A percentile compares a stretch with the other conserved stretches of the same genome.
These are phyloP conservation scores for Greenwoodochromis staneri DNA, from an alignment of 2,113 vertebrate genomes.

Conservation along the genomic window DNA sequence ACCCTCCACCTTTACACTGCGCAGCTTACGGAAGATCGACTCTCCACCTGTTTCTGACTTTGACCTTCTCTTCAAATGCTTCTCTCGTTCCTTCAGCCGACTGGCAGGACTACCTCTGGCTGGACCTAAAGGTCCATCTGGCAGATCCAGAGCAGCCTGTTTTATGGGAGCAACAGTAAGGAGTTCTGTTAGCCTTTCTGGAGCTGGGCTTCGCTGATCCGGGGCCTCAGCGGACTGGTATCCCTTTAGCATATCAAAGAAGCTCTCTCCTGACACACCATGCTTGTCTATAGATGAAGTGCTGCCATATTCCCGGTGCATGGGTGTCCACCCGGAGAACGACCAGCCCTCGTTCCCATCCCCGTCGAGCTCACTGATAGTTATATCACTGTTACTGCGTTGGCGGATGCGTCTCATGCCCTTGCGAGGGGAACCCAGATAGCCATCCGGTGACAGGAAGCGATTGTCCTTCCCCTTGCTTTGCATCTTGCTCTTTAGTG, in stretches of 20 bases:
- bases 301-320: slow-evolving; percentile 97
- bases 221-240: slow-evolving; percentile 87
- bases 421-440: slow-evolving; percentile 90
- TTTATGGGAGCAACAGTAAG: slow-evolving; percentile 80
- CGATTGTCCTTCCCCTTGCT: slow-evolving; percentile 86
- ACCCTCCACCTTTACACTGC: slow-evolving; percentile 90
- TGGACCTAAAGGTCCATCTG: slow-evolving; percentile 79
- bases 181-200: slow-evolving; percentile 86
- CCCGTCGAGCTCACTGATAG: slow-evolving; percentile 93
- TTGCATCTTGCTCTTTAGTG: slow-evolving; percentile 90
- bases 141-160: slow-evolving; percentile 80
- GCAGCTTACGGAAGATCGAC: slow-evolving; percentile 96
- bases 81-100: slow-evolving; percentile 94
- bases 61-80: slow-evolving; percentile 94
- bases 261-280: slow-evolving; percentile 90
- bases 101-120: slow-evolving; percentile 84
- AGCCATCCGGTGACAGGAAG: slow-evolving; percentile 93
- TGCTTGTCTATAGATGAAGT: slow-evolving; percentile 98
- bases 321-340: slow-evolving; percentile 88
- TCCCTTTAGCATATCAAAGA: slow-evolving; percentile 95
- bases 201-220: slow-evolving; percentile 83
- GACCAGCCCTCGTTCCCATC: slow-evolving; percentile 96
- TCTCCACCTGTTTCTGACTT: slow-evolving; percentile 97
- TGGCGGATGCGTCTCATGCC: slow-evolving; percentile 93
- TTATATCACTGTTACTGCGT: slow-evolving; percentile 97